These are phyloP conservation scores for Pecten maximus DNA, from an alignment of 2,888 invertebrate genomes.

Conservation along the genomic window DNA sequence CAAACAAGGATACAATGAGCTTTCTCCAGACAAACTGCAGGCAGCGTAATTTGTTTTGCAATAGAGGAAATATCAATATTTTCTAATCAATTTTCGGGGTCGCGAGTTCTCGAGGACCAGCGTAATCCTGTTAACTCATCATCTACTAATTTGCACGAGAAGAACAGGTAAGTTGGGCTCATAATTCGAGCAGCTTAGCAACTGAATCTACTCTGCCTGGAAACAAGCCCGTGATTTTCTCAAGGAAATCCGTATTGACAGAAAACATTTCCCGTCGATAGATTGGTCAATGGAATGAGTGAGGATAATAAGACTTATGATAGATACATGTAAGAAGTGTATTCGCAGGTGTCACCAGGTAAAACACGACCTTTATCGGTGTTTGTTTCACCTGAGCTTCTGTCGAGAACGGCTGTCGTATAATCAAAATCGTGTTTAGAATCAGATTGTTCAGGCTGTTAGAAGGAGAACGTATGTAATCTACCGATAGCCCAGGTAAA, in stretches of 20 bases:
- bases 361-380: neutral
- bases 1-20: too few relatives aligned
- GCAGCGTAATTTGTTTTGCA: neutral
- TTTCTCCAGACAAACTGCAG: neutral
- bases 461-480: too few relatives aligned
- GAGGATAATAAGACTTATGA: neutral
- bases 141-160: slow-evolving; percentile 10
- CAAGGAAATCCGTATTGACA: neutral
- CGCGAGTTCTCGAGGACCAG: neutral
- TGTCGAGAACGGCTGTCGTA: neutral
- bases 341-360: neutral
- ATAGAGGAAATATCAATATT: neutral
- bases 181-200: neutral
- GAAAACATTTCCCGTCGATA: neutral
- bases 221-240: neutral
- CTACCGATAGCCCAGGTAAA: too few relatives aligned
- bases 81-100: neutral
- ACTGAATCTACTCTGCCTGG: neutral
- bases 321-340: neutral
- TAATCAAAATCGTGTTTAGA: neutral
- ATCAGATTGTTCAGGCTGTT: neutral
- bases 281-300: neutral
- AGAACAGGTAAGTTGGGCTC: neutral
- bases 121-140: neutral
- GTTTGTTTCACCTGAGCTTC: slow-evolving; percentile 15